Evolutionary conservation across 2,888 invertebrate genomes (phyloP), one percentile per base, ranked within the genome.

Genomic region (Hypomecis atomaria): DNA sequence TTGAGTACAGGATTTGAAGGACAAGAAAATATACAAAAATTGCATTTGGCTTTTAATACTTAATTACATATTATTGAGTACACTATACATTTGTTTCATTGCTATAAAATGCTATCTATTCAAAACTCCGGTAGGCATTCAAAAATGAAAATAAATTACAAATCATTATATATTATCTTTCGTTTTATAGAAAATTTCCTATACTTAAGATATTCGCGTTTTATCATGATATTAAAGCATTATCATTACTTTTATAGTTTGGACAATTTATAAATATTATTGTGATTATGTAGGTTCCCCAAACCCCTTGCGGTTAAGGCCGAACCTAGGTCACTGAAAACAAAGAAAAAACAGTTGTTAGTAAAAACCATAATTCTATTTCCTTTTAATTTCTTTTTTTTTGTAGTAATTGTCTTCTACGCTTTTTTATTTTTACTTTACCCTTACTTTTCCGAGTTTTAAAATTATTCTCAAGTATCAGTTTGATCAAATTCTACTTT

Each of bases 21-120:
- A 68, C 69, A 70, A 78, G 81, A 81, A 77, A 78, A 84, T 83
- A 82, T 79, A 82, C 78, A 78, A 71, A 77, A 76, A 76, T 87
- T 85, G 85, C 84, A 89, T 91, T 92, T 92, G 90, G 90, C 89
- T 92, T 92, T 92, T 92, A 92, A 91, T 92, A 89, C 91, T 92
- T 92, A 92, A 90, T 90, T 89, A 91, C 87, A 91, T 89, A 87
- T 89, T 90, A 90, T 90, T 83, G 92, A 92, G 87, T 92, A 92
- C 89, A 90, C 91, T 92, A 92, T 92, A 92, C 91, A 91, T 90
- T 89, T 89, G 87, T 89, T 90, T 91, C 87, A 89, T 89, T 92
- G 89, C 92, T 92, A 92, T 92, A 92, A 92, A 92, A 92, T 91
- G 91, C 92, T 92, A 92, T 90, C 92, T 92, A 92, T 89, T 89